Percentiles rank a stretch among this genome's conserved stretches.
Evolutionary conservation across 2,113 vertebrate genomes (phyloP).

Genomic region (Setophaga kirtlandii): DNA sequence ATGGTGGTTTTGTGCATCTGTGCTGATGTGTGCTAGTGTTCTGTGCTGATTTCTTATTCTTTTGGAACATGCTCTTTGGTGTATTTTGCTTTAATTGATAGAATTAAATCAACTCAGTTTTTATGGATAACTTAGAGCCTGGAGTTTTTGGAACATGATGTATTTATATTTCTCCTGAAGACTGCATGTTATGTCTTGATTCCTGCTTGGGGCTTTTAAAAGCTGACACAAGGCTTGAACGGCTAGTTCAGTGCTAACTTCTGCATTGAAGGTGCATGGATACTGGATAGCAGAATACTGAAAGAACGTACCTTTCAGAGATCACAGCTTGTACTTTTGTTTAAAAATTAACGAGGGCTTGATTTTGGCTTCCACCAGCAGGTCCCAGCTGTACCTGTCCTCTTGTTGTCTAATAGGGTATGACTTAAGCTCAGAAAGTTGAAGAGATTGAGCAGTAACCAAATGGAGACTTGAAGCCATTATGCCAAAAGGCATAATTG

Average conservation of each 20-base stretch:
- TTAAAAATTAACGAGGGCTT: neutral
- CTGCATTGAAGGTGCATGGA: neutral
- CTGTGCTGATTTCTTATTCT: neutral
- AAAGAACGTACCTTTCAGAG: neutral
- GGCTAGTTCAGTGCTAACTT: neutral
- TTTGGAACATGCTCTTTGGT: neutral
- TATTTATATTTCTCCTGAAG: neutral
- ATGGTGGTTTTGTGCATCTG: neutral
- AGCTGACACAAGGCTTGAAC: neutral
- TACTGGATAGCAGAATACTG: neutral
- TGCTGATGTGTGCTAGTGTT: neutral
- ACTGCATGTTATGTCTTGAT: accelerated
- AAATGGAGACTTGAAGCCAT: no score
- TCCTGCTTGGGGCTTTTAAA: neutral
- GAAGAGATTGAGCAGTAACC: no score
- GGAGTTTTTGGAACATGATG: neutral
- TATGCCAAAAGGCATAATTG: no score
- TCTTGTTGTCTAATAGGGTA: no score
- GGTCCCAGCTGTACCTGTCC: no score
- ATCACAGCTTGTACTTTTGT: neutral
- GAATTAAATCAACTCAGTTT: neutral
- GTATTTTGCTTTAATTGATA: neutral
- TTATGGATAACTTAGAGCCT: neutral
- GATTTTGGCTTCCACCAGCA: neutral
- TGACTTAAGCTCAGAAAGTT: no score